Conservation (phyloP, 2,797 vertebrate genomes). For the Hipposideros larvatus region DNA sequence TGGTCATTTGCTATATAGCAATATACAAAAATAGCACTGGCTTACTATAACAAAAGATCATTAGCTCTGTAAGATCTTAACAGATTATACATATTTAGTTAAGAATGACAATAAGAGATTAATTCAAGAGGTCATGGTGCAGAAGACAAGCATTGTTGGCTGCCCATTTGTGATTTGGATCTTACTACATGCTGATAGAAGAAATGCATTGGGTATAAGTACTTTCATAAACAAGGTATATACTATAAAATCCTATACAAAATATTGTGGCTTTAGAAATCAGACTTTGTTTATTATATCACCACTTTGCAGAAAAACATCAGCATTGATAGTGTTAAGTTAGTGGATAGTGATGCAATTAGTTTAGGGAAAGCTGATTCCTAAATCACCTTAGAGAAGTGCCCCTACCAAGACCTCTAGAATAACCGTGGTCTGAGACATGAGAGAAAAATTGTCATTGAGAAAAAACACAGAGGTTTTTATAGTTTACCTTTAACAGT, state of each 20-base stretch:
- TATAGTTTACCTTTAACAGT: background rate
- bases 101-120: background rate
- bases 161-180: background rate
- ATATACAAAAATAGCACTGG: background rate
- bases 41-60: background rate
- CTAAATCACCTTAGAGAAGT: background rate
- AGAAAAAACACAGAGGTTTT: background rate
- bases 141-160: background rate
- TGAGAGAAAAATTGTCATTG: background rate
- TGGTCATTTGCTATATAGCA: background rate
- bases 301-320: background rate
- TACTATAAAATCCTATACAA: background rate
- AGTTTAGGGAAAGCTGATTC: background rate
- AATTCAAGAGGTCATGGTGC: background rate
- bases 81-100: background rate
- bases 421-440: background rate
- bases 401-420: rapidly evolving
- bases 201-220: background rate
- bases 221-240: background rate
- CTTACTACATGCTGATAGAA: background rate
- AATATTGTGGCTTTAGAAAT: background rate
- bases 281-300: background rate
- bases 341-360: background rate
- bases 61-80: background rate
- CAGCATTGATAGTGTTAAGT: background rate